These are phyloP conservation scores for Dreissena rostriformis DNA, from an alignment of 1,140 invertebrate genomes.

Conservation along the genomic window DNA sequence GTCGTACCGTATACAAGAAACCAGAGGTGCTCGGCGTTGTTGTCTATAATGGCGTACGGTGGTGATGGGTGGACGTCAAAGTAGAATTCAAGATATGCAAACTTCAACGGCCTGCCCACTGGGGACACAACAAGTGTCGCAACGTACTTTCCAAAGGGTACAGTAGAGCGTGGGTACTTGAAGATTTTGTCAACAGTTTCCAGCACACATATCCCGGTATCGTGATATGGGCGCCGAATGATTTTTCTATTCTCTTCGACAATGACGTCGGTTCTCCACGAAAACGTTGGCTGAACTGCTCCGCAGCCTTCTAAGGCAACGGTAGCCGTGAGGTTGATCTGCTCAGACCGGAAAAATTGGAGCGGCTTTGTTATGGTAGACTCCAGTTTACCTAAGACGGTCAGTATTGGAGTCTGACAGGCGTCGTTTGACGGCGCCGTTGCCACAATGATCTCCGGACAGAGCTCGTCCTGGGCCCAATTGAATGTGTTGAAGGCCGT, in stretches of 20 bases:
- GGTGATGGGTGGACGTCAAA: conserved; percentile 69
- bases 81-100: conserved; percentile 59
- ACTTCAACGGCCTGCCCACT: conserved; percentile 51
- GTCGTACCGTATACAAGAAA: conserved; percentile 72
- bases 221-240: conserved; percentile 64
- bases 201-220: conserved; percentile 64
- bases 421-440: conserved; percentile 9
- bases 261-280: conserved; percentile 68
- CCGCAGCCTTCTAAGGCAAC: conserved; percentile 53
- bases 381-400: not conserved
- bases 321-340: conserved; percentile 62
- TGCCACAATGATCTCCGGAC: conserved; percentile 70
- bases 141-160: conserved; percentile 76
- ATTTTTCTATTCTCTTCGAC: conserved; percentile 37
- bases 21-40: conserved; percentile 62
- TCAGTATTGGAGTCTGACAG: conserved; percentile 31
- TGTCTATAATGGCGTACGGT: conserved; percentile 71
- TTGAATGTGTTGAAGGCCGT: conserved; percentile 72
- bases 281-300: conserved; percentile 52
- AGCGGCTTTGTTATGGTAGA: conserved; percentile 52
- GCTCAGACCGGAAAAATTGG: conserved; percentile 64
- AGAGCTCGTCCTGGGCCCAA: conserved; percentile 62
- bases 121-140: conserved; percentile 72
- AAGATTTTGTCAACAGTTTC: conserved; percentile 61
- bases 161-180: conserved; percentile 63